A percentile compares a stretch with the other conserved stretches of the same genome.
Conservation (phyloP, 92 coral and sea anemone genomes). For the Epizoanthus stellaris region DNA sequence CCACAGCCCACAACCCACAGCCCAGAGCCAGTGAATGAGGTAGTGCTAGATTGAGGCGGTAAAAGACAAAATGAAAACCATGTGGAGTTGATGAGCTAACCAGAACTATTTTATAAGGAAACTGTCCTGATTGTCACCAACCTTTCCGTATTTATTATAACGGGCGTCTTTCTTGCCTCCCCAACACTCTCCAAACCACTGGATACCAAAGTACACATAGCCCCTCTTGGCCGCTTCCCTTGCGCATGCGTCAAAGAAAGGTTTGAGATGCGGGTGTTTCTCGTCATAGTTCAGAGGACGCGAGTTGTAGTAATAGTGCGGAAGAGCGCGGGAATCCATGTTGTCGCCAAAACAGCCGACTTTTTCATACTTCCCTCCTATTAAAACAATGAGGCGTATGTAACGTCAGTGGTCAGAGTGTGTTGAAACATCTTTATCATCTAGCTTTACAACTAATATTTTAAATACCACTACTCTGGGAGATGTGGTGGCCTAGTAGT, state of each 20-base stretch:
- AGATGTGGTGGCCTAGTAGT: no score
- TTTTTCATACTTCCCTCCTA: conserved; percentile 6
- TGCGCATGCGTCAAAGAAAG: conserved; percentile 18
- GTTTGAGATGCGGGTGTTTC: not conserved
- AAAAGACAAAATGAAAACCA: not conserved
- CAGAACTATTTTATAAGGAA: no score
- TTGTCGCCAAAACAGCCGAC: conserved; percentile 11
- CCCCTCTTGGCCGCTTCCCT: conserved; percentile 7
- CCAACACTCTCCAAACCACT: not conserved
- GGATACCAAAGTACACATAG: conserved; percentile 6
- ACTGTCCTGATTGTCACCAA: not conserved
- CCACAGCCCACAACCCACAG: no score
- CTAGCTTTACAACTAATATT: no score
- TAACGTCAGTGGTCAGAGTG: no score
- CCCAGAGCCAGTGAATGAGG: no score
- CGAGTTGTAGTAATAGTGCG: not conserved
- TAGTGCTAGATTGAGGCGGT: not conserved
- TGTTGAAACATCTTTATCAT: no score
- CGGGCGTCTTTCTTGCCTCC: not conserved
- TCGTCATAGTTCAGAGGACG: not conserved
- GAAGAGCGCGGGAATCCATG: not conserved
- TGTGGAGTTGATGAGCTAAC: no score
- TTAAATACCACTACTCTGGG: no score
- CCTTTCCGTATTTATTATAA: not conserved
- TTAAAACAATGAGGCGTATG: not conserved